phyloP scores from a whole-genome alignment of 2,113 vertebrate genomes.

The Gymnocephalus cernua region DNA sequence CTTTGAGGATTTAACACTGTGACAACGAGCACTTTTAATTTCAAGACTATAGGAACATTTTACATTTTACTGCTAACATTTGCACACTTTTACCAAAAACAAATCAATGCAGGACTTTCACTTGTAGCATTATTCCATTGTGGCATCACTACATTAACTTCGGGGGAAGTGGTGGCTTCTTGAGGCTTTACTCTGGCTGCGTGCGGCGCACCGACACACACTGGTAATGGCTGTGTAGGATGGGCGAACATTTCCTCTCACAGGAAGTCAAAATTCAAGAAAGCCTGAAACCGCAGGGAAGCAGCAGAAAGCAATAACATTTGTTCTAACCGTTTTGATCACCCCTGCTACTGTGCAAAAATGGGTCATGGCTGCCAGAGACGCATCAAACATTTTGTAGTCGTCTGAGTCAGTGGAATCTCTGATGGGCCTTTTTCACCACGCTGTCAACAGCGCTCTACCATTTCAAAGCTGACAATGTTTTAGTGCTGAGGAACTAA shows the following conservation, averaged over 20 bases:
- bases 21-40: neutral
- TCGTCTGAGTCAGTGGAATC: constrained; percentile 66
- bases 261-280: constrained; percentile 65
- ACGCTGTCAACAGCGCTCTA: constrained; percentile 48
- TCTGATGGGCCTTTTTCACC: constrained; percentile 67
- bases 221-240: constrained; percentile 56
- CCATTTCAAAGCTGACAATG: constrained; percentile 53
- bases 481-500: constrained; percentile 61
- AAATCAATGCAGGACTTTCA: neutral
- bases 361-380: constrained; percentile 76
- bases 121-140: constrained; percentile 7
- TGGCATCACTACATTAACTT: constrained; percentile 52
- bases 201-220: constrained; percentile 39
- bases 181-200: constrained; percentile 21
- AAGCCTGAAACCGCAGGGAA: constrained; percentile 50
- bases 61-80: neutral
- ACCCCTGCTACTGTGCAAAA: constrained; percentile 62
- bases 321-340: constrained; percentile 72
- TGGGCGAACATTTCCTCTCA: constrained; percentile 53
- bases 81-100: neutral
- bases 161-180: constrained; percentile 44
- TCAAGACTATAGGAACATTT: neutral
- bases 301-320: constrained; percentile 59
- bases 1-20: neutral
- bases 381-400: constrained; percentile 59